Conservation (phyloP, 2,797 vertebrate genomes). For the Heterohyrax brucei region DNA sequence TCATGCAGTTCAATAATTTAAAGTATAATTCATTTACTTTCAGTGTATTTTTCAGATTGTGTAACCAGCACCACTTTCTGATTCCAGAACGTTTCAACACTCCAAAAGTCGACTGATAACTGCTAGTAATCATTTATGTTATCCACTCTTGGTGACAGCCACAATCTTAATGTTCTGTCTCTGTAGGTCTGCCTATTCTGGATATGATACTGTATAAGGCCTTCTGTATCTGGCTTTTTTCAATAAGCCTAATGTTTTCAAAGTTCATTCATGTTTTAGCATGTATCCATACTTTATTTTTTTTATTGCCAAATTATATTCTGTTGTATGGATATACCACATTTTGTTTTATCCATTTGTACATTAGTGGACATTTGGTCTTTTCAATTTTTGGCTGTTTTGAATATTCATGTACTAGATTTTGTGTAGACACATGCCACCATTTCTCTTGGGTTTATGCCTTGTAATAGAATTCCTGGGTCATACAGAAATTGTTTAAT, state of each 20-base stretch:
- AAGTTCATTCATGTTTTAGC: neutral
- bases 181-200: conserved; percentile 14
- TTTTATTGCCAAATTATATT: conserved; percentile 13
- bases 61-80: neutral
- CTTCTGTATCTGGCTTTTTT: conserved; percentile 25
- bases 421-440: conserved; percentile 35
- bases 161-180: neutral
- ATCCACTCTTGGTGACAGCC: neutral
- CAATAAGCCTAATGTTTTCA: conserved; percentile 28
- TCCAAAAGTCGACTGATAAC: neutral
- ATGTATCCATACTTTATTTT: conserved; percentile 6
- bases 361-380: neutral
- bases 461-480: neutral
- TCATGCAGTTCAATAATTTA: neutral
- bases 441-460: conserved; percentile 11
- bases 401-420: neutral
- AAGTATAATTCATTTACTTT: neutral
- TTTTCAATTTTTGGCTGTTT: neutral
- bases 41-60: conserved; percentile 19
- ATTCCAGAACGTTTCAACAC: conserved; percentile 31
- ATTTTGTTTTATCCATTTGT: conserved; percentile 31
- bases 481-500: conserved; percentile 11
- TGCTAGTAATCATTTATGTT: neutral
- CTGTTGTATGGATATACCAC: neutral
- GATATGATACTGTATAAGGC: neutral